phyloP scores from a whole-genome alignment of 2,888 invertebrate species.

The Laspeyria flexula region DNA sequence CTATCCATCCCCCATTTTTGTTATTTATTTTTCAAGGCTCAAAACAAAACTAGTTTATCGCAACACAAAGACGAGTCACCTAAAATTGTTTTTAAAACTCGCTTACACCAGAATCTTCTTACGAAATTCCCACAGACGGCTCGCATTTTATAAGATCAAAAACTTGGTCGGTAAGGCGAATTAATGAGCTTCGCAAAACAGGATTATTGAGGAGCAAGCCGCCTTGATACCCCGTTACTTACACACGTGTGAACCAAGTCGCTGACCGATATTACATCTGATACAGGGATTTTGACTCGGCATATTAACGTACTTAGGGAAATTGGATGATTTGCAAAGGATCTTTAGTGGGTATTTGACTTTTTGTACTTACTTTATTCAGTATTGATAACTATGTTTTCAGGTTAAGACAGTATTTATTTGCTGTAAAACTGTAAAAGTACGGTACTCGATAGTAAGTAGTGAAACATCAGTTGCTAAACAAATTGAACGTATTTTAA shows the following conservation, averaged over 20 bases:
- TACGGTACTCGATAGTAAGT: no score
- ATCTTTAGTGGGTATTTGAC: no score
- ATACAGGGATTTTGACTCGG: neutral
- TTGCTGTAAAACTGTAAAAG: no score
- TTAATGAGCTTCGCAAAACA: slow-evolving; percentile 29
- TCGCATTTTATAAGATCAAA: slow-evolving; percentile 10
- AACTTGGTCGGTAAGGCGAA: slow-evolving; percentile 20
- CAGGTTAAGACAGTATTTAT: no score
- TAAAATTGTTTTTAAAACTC: neutral
- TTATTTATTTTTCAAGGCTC: no score
- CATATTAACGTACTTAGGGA: neutral
- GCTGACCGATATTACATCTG: slow-evolving; percentile 18
- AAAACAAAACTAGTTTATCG: neutral
- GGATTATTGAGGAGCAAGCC: slow-evolving; percentile 32
- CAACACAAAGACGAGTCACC: neutral
- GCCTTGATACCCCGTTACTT: slow-evolving; percentile 30
- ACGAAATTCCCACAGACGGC: slow-evolving; percentile 12
- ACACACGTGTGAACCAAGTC: slow-evolving; percentile 16
- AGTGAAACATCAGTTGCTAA: no score
- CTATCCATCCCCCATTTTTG: no score
- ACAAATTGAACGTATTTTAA: no score
- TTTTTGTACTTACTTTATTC: no score
- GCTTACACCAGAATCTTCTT: neutral
- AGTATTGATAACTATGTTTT: no score
- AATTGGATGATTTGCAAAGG: neutral